Evolutionary conservation across 2,888 invertebrate species (phyloP), one percentile per base, ranked within the genome.

Genomic region (Aspidiotus rigidus): DNA sequence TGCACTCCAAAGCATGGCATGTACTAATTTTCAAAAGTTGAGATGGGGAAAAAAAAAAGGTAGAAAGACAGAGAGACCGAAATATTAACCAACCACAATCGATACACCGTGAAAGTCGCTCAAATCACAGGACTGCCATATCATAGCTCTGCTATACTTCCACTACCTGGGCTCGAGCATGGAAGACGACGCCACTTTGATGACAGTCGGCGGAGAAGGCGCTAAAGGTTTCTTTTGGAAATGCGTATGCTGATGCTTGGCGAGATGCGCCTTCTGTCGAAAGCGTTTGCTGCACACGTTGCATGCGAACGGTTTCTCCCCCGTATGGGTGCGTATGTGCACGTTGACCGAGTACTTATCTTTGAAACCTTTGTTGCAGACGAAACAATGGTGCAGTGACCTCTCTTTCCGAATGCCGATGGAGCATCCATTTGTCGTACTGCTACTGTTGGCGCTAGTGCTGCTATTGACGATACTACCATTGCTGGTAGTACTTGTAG

Each of bases 321-420:
- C 97, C 0, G 97, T 97, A 78, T 98, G 98, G 40, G 97, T 97
- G 74, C 97, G 84, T 74, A 97, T 92, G 79, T 98, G 98, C 61
- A 97, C 97, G 78, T 97, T 97, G 69, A 98, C 93, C 72, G 96
- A 91, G 83, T 98, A 98, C 79, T 93, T 93, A 79, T 93, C 93
- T 79, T 93, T 93, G 80, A 93, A 93, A 7, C 93, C 93, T 77
- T 92, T 93, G 75, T 90, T 90, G 79, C 92, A 96, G 79, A 97
- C 90, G 78, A 90, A 86, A 82, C 98, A 86, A 79, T 94, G 89
- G 79, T 99, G 89, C 73, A 96, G 80, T 71, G 93, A 88, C 74
- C 93, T 83, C 77, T 93, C 93, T 77, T 92, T 92, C 54, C 71
- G 69, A 0, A 61, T 59, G 10, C 57, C 64, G 10, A 64, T 15